Base-by-base conservation (phyloP, 2,113 vertebrate species). In the Nycticryphes semicollaris region DNA sequence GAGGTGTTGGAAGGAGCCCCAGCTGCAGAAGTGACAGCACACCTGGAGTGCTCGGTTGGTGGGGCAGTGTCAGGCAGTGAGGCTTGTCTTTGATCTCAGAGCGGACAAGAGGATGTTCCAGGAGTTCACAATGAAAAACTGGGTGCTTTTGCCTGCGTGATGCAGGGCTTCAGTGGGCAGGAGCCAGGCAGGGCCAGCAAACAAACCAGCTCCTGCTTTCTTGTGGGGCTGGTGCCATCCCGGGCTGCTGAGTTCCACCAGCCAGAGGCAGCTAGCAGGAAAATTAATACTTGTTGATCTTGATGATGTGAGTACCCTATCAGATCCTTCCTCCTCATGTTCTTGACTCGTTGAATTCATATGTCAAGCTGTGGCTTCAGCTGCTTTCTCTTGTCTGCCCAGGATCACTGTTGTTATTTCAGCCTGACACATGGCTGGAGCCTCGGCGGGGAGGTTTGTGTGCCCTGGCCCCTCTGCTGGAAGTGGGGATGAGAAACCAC, bases 351-450 rank as follows among this genome's bases (percentile, higher is more conserved):
- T 67, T 35, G 74, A 70, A 13, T 79, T 33, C 8, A 14, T 2
- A 7, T 14, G 47, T 18, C 45, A 35, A 31, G 84, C 43, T 80
- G 91, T 35, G 31, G 1, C 33, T 74, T 84, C 50, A 87, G 93
- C 86, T 78, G 70, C 86, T 53, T 43, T 78, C 10, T 4, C 51
- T 67, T 27, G n/a, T 59, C 56, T 82, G 48, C 24, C 3, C 45
- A 3, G 23, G 12, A 2, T 12, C 0, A 0, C 68, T 54, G 70
- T 7, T 2, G 66, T 23, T 70, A 24, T 59, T 85, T 63, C 47
- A 14, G 30, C 14, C 54, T 45, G 69, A 57, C 12, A 78, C 0
- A 0, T 12, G 54, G 39, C 74, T 90, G 1, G 7, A 51, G 50
- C 33, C 24, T 60, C 50, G 11, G 10, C 4, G 18, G 82, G 47